Base-by-base conservation (phyloP, 2,888 invertebrate genomes). In the Ptychoptera contaminata region DNA sequence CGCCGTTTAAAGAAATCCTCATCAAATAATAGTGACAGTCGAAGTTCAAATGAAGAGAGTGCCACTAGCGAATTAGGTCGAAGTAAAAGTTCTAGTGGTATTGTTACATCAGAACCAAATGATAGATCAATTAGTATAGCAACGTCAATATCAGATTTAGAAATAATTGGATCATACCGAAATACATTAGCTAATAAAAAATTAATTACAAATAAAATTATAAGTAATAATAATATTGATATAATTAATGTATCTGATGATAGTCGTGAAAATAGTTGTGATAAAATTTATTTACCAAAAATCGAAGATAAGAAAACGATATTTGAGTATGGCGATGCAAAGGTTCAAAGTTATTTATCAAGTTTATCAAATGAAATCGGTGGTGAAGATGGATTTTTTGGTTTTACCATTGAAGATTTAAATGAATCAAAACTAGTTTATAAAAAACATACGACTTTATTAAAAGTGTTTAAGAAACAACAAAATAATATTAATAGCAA, bases 1-100 rank as follows among this genome's bases (percentile, higher is more conserved):
- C 68, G 82, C 5, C 71, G 76, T 55, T 64, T 73, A 58, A 77
- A 76, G 54, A 76, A 77, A 56, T 49, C 52, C 15, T 51, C 50
- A 37, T 50, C 52, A 10, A 50, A 51, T 11, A 50, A 51, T 2
- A 50, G 46, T 42, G 44, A 49, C 52, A 14, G 44, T 49, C 11
- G 46, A 47, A 41, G 46, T 47, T 16, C 47, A 40, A 56, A 53
- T 29, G 57, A 55, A 37, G 59, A 55, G 40, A 56, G 54, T 46
- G 48, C 50, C 16, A 58, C 56, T 7, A 58, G 57, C 48, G 59
- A 55, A 4, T 45, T 58, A 42, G 56, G 58, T 2, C 54, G 52
- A 12, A 59, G 57, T 48, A 59, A 58, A 45, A 58, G 58, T n/a
- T 56, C 55, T 11, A 59, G 50, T 36, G 51, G 51, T 11, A 51